Evolutionary conservation across 2,113 vertebrate genomes (phyloP).

Genomic region (Psophia crepitans): DNA sequence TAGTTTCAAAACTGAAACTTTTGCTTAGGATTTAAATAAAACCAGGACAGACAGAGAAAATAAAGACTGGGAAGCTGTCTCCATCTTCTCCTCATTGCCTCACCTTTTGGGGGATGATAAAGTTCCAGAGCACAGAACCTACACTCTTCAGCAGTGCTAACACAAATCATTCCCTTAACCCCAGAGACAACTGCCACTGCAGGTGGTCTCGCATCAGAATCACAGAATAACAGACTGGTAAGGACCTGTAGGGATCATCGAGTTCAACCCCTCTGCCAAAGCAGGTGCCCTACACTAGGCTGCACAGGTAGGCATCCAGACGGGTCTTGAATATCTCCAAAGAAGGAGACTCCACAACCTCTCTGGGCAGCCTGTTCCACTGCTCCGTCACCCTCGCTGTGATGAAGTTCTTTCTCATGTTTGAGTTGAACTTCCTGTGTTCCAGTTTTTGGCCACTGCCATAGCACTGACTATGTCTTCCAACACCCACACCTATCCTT

Average conservation of each 20-base stretch:
- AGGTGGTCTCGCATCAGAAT: fast-evolving
- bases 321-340: too few relatives aligned
- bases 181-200: background rate
- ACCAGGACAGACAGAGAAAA: background rate
- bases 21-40: background rate
- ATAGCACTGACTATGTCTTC: background rate
- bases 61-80: background rate
- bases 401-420: too few relatives aligned
- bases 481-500: background rate
- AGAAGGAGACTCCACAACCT: too few relatives aligned
- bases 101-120: background rate
- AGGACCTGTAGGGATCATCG: too few relatives aligned
- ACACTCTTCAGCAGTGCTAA: background rate
- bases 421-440: too few relatives aligned
- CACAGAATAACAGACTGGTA: too few relatives aligned
- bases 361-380: too few relatives aligned
- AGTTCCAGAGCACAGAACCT: background rate
- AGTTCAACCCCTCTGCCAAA: too few relatives aligned
- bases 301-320: too few relatives aligned
- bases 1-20: background rate
- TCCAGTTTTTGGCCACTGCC: too few relatives aligned
- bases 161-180: background rate
- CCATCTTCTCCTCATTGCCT: background rate
- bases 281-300: too few relatives aligned
- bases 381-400: too few relatives aligned